A percentile compares a stretch with the other conserved stretches of the same genome.
phyloP scores from a whole-genome alignment of 2,888 invertebrate species.

The Athripsodes cinereus region DNA sequence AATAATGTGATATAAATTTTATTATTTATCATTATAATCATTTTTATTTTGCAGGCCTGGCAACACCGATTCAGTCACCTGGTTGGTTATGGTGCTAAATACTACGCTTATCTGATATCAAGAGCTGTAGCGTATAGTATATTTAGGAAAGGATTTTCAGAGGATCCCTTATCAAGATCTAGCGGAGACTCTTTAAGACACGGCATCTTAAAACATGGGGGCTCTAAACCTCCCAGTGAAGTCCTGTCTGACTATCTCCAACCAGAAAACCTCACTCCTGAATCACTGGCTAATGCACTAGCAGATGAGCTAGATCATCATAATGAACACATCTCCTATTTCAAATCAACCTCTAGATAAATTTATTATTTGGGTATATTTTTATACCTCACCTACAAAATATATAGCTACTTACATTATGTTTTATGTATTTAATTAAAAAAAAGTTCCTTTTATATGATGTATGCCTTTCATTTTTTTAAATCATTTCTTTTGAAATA shows the following conservation, averaged over 20 bases:
- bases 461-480: too few relatives aligned
- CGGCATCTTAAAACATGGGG: conserved; percentile 80
- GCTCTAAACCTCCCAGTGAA: conserved; percentile 73
- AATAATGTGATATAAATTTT: too few relatives aligned
- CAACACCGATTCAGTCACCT: conserved; percentile 94
- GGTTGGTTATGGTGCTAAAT: conserved; percentile 97
- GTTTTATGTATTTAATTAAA: too few relatives aligned
- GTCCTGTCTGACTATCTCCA: conserved; percentile 75
- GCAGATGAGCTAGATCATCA: conserved; percentile 66
- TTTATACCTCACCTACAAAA: too few relatives aligned
- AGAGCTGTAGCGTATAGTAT: conserved; percentile 88
- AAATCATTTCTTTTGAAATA: too few relatives aligned
- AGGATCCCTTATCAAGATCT: conserved; percentile 67
- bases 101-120: conserved; percentile 96
- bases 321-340: conserved; percentile 14
- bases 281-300: conserved; percentile 72
- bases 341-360: background rate
- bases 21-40: too few relatives aligned
- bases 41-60: conserved; percentile 77
- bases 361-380: too few relatives aligned
- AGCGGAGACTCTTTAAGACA: conserved; percentile 73
- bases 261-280: conserved; percentile 63
- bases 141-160: conserved; percentile 82
- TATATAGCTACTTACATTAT: too few relatives aligned
- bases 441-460: background rate